Evolutionary conservation across 37 sponge, comb jelly and placozoan species (phyloP).

Genomic region (Oscarella lobularis): DNA sequence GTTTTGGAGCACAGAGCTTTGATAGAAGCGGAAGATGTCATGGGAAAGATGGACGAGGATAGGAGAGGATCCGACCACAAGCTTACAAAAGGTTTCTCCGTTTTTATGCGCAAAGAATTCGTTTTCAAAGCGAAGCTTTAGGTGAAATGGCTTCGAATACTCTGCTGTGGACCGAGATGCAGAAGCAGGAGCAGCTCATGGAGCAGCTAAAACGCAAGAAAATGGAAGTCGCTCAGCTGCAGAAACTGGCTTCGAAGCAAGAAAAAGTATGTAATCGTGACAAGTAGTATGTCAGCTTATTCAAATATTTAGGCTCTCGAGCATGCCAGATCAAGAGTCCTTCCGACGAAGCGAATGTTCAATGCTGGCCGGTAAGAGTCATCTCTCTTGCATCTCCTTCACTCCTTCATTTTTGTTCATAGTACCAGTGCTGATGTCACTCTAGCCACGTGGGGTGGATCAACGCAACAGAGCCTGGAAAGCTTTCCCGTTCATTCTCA

Average conservation of each 20-base stretch:
- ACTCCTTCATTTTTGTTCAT: too few relatives aligned
- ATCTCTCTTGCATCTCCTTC: too few relatives aligned
- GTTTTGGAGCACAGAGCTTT: background rate
- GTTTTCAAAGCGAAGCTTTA: background rate
- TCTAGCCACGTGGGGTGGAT: background rate
- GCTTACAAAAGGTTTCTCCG: too few relatives aligned
- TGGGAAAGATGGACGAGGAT: too few relatives aligned
- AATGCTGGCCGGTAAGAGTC: too few relatives aligned
- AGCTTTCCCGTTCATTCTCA: background rate
- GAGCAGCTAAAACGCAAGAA: background rate
- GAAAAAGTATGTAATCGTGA: background rate
- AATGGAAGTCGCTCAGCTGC: background rate
- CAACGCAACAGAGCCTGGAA: background rate
- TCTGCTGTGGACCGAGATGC: background rate
- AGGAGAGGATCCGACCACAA: too few relatives aligned
- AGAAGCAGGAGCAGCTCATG: background rate
- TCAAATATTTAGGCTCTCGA: background rate
- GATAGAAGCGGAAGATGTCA: background rate
- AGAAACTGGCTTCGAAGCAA: background rate
- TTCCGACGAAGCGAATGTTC: background rate
- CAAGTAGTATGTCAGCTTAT: background rate
- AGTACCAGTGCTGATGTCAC: constrained; percentile 3
- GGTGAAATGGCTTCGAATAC: background rate
- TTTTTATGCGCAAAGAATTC: background rate
- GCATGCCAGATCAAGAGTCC: background rate